Conservation (phyloP, 1,140 invertebrate genomes). For the Drosophila repletoides region DNA sequence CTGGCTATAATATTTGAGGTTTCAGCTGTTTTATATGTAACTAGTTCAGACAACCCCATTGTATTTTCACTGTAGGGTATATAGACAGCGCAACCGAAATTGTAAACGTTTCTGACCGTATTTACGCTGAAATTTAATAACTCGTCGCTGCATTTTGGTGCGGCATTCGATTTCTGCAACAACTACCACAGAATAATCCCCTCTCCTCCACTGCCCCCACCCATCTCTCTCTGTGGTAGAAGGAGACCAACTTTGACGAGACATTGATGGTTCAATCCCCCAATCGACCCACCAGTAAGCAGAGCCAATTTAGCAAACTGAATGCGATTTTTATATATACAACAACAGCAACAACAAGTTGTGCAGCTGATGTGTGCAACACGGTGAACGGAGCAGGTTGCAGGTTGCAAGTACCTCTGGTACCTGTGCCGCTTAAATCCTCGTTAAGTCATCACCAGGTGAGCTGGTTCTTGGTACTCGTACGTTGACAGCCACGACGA, state of each 20-base stretch:
- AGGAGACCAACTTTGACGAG: constrained; percentile 60
- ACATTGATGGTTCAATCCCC: constrained; percentile 78
- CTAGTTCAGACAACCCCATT: no score
- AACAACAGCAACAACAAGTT: no score
- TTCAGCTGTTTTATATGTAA: neutral
- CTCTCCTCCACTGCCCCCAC: neutral
- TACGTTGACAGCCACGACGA: constrained; percentile 34
- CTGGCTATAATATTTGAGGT: neutral
- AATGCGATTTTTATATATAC: constrained; percentile 61
- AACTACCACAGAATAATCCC: neutral
- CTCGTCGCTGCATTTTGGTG: constrained; percentile 39
- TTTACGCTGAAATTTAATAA: constrained; percentile 54
- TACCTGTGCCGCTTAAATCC: constrained; percentile 42
- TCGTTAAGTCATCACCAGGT: constrained; percentile 69
- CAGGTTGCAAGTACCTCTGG: neutral
- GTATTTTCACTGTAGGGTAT: constrained; percentile 4
- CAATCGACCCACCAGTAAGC: constrained; percentile 63
- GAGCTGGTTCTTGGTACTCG: constrained; percentile 14
- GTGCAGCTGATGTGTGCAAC: constrained; percentile 13
- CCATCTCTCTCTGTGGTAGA: neutral
- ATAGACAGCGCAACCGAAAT: constrained; percentile 21
- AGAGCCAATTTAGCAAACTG: constrained; percentile 72
- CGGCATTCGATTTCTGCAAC: constrained; percentile 23
- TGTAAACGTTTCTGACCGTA: constrained; percentile 40
- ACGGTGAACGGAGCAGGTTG: constrained; percentile 3